These are phyloP conservation scores for Bostrychus sinensis DNA, from an alignment of 2,113 vertebrate genomes.

Conservation along the genomic window DNA sequence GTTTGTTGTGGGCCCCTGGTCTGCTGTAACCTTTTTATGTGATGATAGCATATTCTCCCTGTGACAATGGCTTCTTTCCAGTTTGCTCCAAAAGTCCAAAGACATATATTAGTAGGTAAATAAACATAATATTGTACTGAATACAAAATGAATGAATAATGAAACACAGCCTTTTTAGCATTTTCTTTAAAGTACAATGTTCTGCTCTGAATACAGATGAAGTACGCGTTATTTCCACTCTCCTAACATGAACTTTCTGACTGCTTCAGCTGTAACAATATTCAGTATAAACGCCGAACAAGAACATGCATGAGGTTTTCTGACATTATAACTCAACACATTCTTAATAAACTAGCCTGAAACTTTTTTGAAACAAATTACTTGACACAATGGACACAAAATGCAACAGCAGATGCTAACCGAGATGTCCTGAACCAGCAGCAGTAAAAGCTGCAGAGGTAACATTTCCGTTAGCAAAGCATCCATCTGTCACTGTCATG, in stretches of 20 bases:
- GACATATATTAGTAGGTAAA: neutral
- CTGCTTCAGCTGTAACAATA: neutral
- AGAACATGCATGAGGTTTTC: neutral
- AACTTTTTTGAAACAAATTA: slow-evolving; percentile 1
- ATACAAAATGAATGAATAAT: neutral
- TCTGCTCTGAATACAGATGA: neutral
- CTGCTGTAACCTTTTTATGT: neutral
- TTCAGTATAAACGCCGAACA: neutral
- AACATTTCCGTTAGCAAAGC: slow-evolving; percentile 15
- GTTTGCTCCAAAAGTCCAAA: neutral
- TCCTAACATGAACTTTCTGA: neutral
- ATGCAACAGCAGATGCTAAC: neutral
- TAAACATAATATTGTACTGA: neutral
- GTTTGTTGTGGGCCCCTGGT: neutral
- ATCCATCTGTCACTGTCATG: slow-evolving; percentile 27
- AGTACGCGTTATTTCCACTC: neutral
- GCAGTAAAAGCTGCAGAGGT: slow-evolving; percentile 27
- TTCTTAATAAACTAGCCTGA: neutral
- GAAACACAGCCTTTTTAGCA: too few species aligned
- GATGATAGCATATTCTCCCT: neutral
- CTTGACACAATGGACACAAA: neutral
- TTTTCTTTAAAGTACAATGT: neutral
- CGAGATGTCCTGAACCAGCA: slow-evolving; percentile 13
- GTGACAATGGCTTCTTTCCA: neutral
- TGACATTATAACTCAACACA: neutral